These are phyloP conservation scores for Lottia gigantea DNA, from an alignment of 2,888 invertebrate genomes.

Conservation along the genomic window DNA sequence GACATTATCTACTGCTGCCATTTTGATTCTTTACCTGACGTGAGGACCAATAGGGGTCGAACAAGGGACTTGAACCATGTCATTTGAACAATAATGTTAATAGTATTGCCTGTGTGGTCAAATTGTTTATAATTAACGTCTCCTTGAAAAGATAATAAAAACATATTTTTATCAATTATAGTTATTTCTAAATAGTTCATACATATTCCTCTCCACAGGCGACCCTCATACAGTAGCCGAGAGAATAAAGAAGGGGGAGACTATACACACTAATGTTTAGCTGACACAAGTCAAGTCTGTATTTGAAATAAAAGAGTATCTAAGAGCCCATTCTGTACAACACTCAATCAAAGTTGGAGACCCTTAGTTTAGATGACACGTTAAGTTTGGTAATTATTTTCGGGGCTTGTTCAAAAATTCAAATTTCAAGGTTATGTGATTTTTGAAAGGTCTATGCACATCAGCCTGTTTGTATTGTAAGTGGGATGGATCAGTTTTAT, in stretches of 20 bases:
- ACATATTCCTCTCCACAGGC: not conserved
- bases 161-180: slow-evolving; percentile 6
- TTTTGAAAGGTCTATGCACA: too few relatives aligned
- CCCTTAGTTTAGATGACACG: too few relatives aligned
- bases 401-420: too few relatives aligned
- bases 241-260: slow-evolving; percentile 2
- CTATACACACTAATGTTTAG: not conserved
- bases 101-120: slow-evolving; percentile 21
- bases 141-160: not conserved
- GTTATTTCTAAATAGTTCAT: slow-evolving; percentile 3
- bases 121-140: slow-evolving; percentile 10
- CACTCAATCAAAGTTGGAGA: too few relatives aligned
- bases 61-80: slow-evolving; percentile 9
- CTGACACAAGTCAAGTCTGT: slow-evolving; percentile 5
- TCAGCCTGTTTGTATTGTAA: too few relatives aligned
- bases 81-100: slow-evolving; percentile 19
- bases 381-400: too few relatives aligned
- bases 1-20: slow-evolving; percentile 7
- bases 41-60: slow-evolving; percentile 2
- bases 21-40: not conserved
- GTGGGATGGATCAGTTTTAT: too few relatives aligned
- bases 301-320: too few relatives aligned
- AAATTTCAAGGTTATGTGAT: too few relatives aligned
- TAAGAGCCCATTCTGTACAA: too few relatives aligned
- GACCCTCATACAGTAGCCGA: not conserved